Conservation (phyloP, 1,140 invertebrate genomes). For the Hyles vespertilio region DNA sequence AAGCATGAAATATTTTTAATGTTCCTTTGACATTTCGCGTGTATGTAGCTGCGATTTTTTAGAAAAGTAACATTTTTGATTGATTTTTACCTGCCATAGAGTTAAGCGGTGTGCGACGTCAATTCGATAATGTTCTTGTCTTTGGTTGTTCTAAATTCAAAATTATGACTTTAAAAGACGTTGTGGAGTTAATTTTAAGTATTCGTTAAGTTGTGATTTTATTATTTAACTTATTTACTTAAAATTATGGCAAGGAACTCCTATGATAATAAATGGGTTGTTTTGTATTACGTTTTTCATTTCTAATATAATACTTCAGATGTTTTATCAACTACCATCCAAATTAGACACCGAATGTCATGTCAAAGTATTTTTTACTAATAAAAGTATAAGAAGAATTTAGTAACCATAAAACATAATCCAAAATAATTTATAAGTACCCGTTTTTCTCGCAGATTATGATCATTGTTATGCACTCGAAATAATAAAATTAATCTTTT, state of each 20-base stretch:
- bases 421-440: too few relatives aligned
- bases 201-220: conserved; percentile 71
- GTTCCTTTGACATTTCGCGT: conserved; percentile 21
- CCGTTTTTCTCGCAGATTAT: too few relatives aligned
- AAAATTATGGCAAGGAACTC: conserved; percentile 71
- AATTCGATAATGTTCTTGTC: conserved; percentile 22
- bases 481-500: too few relatives aligned
- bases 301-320: conserved; percentile 2
- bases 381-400: too few relatives aligned
- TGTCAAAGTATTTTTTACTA: too few relatives aligned
- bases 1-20: too few relatives aligned
- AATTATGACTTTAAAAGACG: conserved; percentile 51
- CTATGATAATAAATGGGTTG: conserved; percentile 64
- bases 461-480: too few relatives aligned
- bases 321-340: neutral
- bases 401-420: too few relatives aligned
- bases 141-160: conserved; percentile 25
- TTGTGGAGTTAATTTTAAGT: conserved; percentile 66
- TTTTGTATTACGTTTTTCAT: conserved; percentile 44
- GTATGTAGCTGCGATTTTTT: conserved; percentile 43
- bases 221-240: conserved; percentile 72
- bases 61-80: conserved; percentile 55
- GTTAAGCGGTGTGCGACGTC: conserved; percentile 61
- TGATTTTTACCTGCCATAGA: conserved; percentile 68
- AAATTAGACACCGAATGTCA: too few relatives aligned